These are phyloP conservation scores for Thermophis baileyi DNA, from an alignment of 2,113 vertebrate species.

Conservation along the genomic window DNA sequence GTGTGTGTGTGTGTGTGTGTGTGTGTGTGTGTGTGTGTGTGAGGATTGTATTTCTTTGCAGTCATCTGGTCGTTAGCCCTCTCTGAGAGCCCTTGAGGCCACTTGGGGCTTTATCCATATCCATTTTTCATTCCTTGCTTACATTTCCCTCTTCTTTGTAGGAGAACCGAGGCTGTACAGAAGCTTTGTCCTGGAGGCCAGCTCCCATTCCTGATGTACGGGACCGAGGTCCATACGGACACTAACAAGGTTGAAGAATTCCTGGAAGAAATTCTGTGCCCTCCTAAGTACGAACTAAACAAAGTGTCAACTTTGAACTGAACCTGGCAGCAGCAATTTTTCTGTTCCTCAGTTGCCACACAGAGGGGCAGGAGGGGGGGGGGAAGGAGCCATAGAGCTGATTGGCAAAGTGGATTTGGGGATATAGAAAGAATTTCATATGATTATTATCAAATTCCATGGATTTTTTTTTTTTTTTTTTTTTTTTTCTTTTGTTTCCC, in stretches of 20 bases:
- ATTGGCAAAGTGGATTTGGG: not conserved
- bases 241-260: conserved; percentile 95
- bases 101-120: not conserved
- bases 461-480: not conserved
- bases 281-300: conserved; percentile 75
- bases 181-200: conserved; percentile 86
- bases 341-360: too few species aligned
- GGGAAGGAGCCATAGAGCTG: too few species aligned
- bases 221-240: conserved; percentile 86
- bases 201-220: conserved; percentile 84
- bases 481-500: too few species aligned
- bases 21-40: too few species aligned
- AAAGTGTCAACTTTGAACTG: not conserved
- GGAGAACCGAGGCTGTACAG: conserved; percentile 84
- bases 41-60: not conserved
- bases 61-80: not conserved
- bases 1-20: not conserved
- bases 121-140: not conserved
- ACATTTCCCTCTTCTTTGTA: conserved; percentile 41
- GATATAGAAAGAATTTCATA: not conserved
- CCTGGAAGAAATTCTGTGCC: conserved; percentile 82
- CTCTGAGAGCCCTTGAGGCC: not conserved
- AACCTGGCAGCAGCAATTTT: too few species aligned
- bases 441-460: too few species aligned
- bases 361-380: too few species aligned